A percentile compares a stretch with the other conserved stretches of the same genome.
These are phyloP conservation scores for Nemopilema nomurai DNA, from an alignment of 30 jellyfish, hydroid and myxozoan genomes.

Conservation along the genomic window DNA sequence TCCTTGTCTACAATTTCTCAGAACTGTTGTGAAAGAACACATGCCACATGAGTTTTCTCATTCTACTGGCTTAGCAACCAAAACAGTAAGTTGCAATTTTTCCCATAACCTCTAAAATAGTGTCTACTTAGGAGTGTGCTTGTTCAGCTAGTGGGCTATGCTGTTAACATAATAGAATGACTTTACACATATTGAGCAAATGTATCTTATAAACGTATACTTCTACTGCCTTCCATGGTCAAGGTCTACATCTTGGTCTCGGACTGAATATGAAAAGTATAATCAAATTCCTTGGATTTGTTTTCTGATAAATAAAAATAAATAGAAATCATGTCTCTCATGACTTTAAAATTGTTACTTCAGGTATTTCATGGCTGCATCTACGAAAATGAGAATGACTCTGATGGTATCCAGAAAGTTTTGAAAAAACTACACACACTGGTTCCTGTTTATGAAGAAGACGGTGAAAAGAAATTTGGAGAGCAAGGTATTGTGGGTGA, in stretches of 20 bases:
- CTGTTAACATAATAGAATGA: not conserved
- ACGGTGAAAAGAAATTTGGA: constrained; percentile 1
- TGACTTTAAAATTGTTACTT: not conserved
- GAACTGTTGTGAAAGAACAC: not conserved
- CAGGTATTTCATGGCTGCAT: constrained; percentile 25
- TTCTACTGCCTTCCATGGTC: not conserved
- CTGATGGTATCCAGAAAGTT: constrained; percentile 25
- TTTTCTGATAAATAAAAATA: not conserved
- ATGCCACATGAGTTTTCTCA: not conserved
- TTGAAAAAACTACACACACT: constrained; percentile 7
- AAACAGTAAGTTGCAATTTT: not conserved
- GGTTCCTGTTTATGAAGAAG: constrained; percentile 23
- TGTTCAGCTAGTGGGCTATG: not conserved
- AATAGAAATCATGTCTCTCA: not conserved
- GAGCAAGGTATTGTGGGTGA: constrained; percentile 38
- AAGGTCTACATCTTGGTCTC: not conserved
- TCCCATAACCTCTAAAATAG: not conserved
- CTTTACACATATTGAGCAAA: not conserved
- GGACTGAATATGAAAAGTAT: not conserved
- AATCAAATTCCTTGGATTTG: not conserved
- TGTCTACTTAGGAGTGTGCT: not conserved
- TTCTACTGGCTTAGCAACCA: not conserved
- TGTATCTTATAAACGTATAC: not conserved
- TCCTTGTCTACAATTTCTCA: not conserved
- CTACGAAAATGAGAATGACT: constrained; percentile 37